Evolutionary conservation across 1,140 invertebrate genomes (phyloP), one percentile per base, ranked within the genome.

Genomic region (Phymorhynchus buccinoides): DNA sequence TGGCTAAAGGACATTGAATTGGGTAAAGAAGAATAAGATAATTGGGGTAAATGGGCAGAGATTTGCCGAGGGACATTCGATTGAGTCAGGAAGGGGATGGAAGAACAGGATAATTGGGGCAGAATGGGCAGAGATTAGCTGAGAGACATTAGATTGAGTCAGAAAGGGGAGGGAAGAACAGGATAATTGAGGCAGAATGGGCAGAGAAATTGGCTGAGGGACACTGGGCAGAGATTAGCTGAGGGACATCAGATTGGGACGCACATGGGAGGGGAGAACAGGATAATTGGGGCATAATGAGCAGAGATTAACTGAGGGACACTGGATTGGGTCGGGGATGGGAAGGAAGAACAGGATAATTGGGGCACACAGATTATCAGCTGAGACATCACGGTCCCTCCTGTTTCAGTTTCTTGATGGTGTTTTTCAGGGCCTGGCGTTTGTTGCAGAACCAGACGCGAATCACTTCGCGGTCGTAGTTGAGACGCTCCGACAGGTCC

Each of bases 361-460:
- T 9, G 9, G 9, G 48, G 48, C 22, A 52, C 9, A 52, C 9
- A 52, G 48, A 52, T 52, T 52, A 22, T 12, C 22, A 22, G 30
- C 9, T 32, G 32, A 2, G 30, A 37, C 37, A 83, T 90, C 87
- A 90, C 32, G 89, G 90, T 14, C 84, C 87, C 80, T 92, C 91
- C 78, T 92, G 91, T 87, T 94, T 94, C 32, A 94, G 86, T 89
- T 94, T 94, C 87, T 94, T 94, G 37, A 94, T 97, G 16, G 97
- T 98, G 93, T 99, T 99, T 93, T 99, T 99, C 62, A 99, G 94
- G 0, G 98, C 97, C 94, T 99, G 98, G 87, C 98, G 95, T 94
- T 99, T 99, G 94, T 99, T 99, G 94, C 98, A 99, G 94, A 99
- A 99, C 98, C 98, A 99, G 94, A 99, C 99, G 93, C 98, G 95